Evolutionary conservation across 2,113 vertebrate species (phyloP).

Genomic region (Cavia porcellus): DNA sequence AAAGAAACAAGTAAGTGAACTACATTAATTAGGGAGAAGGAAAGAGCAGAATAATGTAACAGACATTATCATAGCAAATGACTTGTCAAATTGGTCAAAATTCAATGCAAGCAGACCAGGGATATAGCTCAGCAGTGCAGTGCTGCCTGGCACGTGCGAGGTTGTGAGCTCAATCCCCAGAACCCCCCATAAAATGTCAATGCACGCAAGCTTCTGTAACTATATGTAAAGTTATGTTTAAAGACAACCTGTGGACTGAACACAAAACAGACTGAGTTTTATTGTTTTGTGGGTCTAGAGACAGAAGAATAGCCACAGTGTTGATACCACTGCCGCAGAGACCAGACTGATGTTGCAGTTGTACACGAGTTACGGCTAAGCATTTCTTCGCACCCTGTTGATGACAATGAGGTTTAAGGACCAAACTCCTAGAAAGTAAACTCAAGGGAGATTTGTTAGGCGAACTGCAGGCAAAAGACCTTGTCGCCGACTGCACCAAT

Average conservation of each 20-base stretch:
- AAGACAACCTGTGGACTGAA: not conserved
- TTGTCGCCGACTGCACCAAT: not conserved
- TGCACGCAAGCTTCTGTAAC: not conserved
- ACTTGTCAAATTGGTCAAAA: constrained; percentile 37
- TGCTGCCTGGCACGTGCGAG: too few species aligned
- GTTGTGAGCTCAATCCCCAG: too few species aligned
- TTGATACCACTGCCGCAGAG: not conserved
- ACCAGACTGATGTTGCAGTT: not conserved
- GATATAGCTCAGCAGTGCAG: too few species aligned
- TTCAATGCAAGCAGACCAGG: not conserved
- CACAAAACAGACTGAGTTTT: not conserved
- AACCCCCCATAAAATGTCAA: not conserved
- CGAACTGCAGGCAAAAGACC: not conserved
- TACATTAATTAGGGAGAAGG: not conserved
- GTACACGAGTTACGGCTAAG: not conserved
- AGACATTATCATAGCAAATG: constrained; percentile 9
- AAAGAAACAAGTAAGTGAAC: not conserved
- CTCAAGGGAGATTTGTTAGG: not conserved
- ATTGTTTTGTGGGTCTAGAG: not conserved
- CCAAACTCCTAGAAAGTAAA: not conserved
- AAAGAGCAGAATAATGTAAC: not conserved
- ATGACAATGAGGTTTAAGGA: not conserved
- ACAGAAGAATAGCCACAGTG: not conserved
- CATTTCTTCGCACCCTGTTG: not conserved
- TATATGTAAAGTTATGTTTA: not conserved